Evolutionary conservation across 2,797 vertebrate genomes (phyloP), one percentile per base, ranked within the genome.

Genomic region (Scolopax bukidnonensis): DNA sequence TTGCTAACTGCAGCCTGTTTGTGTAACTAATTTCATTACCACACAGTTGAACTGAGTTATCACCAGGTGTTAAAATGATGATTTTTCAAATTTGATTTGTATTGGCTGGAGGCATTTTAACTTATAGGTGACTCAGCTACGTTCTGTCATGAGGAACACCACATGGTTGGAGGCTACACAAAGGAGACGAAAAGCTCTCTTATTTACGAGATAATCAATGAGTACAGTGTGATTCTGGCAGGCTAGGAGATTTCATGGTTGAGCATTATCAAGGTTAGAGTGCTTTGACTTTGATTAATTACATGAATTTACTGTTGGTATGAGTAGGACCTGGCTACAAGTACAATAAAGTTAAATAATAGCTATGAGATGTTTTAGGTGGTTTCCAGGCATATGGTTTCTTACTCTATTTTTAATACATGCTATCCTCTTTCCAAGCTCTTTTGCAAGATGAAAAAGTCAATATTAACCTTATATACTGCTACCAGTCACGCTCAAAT

Each of bases 11-110:
- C 51, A 87, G 51, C 43, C 33, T 88, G 50, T 79, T 92, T 89
- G 89, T 41, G 68, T 57, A 61, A 95, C 27, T 95, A 51, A 92
- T 93, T 95, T 64, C 12, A 91, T 94, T 79, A 88, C 20, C 40
- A 48, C 16, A 95, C 77, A 93, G 83, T 56, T 81, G 84, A 96
- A 75, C 43, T 88, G 87, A 94, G 47, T 88, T 89, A 94, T 32
- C 70, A 82, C 41, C 48, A 92, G 36, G 57, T 79, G 80, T 73
- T 93, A 78, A 89, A 95, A 94, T 13, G 4, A 61, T 74, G 21
- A 24, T 54, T 89, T 94, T 85, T 89, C 76, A 94, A 41, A 74
- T 89, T n/a, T 91, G 47, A 85, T 93, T 96, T 90, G 33, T 64
- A 79, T 23, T 70, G 45, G 71, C 80, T 84, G 14, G 54, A 85